Conservation (phyloP, 1,140 invertebrate species). For the Bombus turneri region DNA sequence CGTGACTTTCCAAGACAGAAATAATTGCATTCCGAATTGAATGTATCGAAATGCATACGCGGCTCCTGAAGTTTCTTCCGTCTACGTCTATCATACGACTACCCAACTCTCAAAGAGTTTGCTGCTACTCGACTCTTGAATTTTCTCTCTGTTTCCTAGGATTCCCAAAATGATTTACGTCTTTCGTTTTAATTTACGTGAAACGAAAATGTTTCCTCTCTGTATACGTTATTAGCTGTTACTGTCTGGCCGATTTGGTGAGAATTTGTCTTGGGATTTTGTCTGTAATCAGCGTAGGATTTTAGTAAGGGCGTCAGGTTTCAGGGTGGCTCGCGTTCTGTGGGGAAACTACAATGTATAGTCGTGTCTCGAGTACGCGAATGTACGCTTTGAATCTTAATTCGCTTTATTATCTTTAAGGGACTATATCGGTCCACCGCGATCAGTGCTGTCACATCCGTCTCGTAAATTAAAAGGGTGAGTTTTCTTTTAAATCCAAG, state of each 20-base stretch:
- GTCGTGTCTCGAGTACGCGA: constrained; percentile 45
- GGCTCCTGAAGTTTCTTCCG: neutral
- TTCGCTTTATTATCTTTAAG: constrained; percentile 69
- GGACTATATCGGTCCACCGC: constrained; percentile 22
- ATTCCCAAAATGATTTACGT: too few species aligned
- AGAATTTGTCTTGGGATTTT: constrained; percentile 5
- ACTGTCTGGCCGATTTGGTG: neutral
- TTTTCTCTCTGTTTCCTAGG: neutral
- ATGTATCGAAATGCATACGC: too few species aligned
- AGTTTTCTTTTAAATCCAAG: neutral
- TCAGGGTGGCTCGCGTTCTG: constrained; percentile 31
- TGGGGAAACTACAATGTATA: constrained; percentile 51
- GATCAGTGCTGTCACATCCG: neutral
- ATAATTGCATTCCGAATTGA: constrained; percentile 23
- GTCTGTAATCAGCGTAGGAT: constrained; percentile 50
- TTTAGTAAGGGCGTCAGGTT: constrained; percentile 72
- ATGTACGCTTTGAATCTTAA: constrained; percentile 72
- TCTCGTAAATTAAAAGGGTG: neutral
- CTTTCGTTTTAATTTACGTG: neutral
- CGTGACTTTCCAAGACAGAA: constrained; percentile 28
- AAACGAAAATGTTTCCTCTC: neutral
- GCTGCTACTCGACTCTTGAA: too few species aligned
- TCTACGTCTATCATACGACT: too few species aligned
- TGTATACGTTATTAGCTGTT: neutral
- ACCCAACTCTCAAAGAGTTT: too few species aligned